Evolutionary conservation across 2,113 vertebrate genomes (phyloP), one percentile per base, ranked within the genome.

Genomic region (Cromileptes altivelis): DNA sequence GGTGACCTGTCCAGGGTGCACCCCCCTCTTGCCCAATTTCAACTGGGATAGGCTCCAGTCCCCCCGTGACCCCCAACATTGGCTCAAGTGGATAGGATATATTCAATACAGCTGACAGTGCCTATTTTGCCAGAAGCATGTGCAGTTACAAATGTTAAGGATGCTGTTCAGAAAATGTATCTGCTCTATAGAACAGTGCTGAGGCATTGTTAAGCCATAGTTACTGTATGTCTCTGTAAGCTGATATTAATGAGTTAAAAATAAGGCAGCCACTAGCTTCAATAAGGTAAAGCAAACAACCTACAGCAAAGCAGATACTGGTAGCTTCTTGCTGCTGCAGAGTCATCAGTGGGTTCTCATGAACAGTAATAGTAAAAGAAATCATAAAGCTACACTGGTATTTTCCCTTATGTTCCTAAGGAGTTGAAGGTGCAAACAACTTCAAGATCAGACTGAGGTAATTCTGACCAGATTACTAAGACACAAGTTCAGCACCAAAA

Each of bases 401-500:
- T 4, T 6, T 33, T 37, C 52, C 15, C 11, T 37, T 10, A 10
- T 6, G 4, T 21, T 50, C 40, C 45, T 14, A 17, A 40, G 3
- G 15, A 57, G 14, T 14, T 42, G 12, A 65, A 63, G n/a, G 17
- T 55, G 57, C n/a, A 37, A 53, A 21, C 14, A 19, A 53, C n/a
- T 37, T 27, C 37, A 15, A 25, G 6, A 30, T 45, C 14, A 18
- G 47, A 61, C 23, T 18, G 11, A 12, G 37, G 19, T 3, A 45
- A 52, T 25, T 64, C 14, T 13, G 9, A 30, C 3, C 55, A 19
- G 21, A 6, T 77, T 4, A 81, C 19, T 76, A 6, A 18, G 23
- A 3, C 13, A 80, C 25, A 49, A 89, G 27, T 15, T 87, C 82
- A 8, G 77, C 92, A 4, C 91, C 93, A 8, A 94, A 94, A 70